Conservation (phyloP, 2,113 vertebrate genomes). For the mouse (Mus musculus) region GRCm39 chr14:10123001-10123500, state of each 20-base stretch:
- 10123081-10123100: slow-evolving; percentile 93
- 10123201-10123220: slow-evolving; percentile 70
- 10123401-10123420: slow-evolving; percentile 27
- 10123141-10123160: slow-evolving; percentile 90
- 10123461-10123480: slow-evolving; percentile 78
- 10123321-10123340: background rate
- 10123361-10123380: slow-evolving; percentile 20
- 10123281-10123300: slow-evolving; percentile 68
- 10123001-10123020: slow-evolving; percentile 92
- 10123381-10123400: background rate
- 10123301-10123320: background rate
- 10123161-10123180: slow-evolving; percentile 89
- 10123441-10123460: slow-evolving; percentile 54
- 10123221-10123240: slow-evolving; percentile 44
- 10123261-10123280: slow-evolving; percentile 65
- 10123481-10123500: slow-evolving; percentile 75
- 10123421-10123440: slow-evolving; percentile 62
- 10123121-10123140: slow-evolving; percentile 95
- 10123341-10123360: background rate
- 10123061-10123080: slow-evolving; percentile 92
- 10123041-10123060: slow-evolving; percentile 93
- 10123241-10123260: slow-evolving; percentile 63
- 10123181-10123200: slow-evolving; percentile 84
- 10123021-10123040: slow-evolving; percentile 92
- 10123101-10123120: slow-evolving; percentile 89